Evolutionary conservation across 2,888 invertebrate species (phyloP), one percentile per base, ranked within the genome.

Genomic region (Spilarctia lutea): DNA sequence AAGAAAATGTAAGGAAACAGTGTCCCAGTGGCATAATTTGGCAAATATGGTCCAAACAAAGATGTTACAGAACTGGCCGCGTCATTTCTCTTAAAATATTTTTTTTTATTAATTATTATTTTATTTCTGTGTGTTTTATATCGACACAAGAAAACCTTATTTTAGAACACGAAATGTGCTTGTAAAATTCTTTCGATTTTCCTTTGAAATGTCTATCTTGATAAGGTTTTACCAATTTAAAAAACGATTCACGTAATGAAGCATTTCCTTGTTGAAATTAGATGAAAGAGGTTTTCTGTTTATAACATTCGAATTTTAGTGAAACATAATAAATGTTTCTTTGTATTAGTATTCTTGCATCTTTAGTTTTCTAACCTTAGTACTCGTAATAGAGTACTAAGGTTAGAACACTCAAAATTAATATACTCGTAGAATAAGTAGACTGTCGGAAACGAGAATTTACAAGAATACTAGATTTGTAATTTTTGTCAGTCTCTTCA

Each of bases 221-320:
- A 66, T 79, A 76, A 39, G 69, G 79, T 74, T 65, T 52, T 75
- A 84, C 84, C 81, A 86, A 83, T 84, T 78, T 83, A 84, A 81
- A n/a, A 86, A 86, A 80, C 83, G 86, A 71, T 76, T 74, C 87
- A 87, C 81, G 87, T 90, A 92, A 93, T 90, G 86, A 89, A 86
- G 86, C 87, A 85, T 87, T 92, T 93, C 92, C 93, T 92, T 90
- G 83, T 88, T 75, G 82, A 83, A 84, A 82, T 77, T 85, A 90
- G 90, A 91, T 93, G 88, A 92, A 93, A 93, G 90, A 85, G 75
- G 72, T 82, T 88, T 87, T 88, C 63, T 30, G 88, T 90, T 88
- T 89, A 91, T 86, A 89, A 83, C 88, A 84, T 87, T 84, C 83
- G 78, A 71, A 82, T 84, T 83, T 79, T 76, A 45, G 65, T 80